These are phyloP conservation scores for Chrysolophus pictus DNA, from an alignment of 2,797 vertebrate genomes.

Conservation along the genomic window DNA sequence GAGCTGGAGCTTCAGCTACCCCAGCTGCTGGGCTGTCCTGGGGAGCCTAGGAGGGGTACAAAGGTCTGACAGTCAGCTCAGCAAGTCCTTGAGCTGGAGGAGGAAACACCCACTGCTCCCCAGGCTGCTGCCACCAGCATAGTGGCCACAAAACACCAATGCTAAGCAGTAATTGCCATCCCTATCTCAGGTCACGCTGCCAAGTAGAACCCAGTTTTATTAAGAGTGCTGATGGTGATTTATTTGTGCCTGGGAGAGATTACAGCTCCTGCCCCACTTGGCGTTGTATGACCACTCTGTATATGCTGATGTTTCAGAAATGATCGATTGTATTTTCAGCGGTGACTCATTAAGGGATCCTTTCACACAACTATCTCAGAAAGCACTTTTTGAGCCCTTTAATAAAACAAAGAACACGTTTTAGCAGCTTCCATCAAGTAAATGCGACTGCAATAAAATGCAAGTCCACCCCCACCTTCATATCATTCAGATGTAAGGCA, in stretches of 20 bases:
- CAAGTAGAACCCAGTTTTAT: not conserved
- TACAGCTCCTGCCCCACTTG: not conserved
- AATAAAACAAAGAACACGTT: not conserved
- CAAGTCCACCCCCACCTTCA: not conserved
- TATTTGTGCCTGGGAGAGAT: not conserved
- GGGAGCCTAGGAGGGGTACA: not conserved
- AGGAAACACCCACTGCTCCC: not conserved
- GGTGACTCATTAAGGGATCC: not conserved
- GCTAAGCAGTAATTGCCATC: not conserved
- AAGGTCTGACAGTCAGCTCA: fast-evolving
- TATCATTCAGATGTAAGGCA: not conserved
- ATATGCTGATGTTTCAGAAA: not conserved
- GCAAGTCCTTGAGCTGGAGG: fast-evolving
- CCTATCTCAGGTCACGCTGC: not conserved
- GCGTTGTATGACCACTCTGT: not conserved
- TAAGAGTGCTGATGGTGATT: not conserved
- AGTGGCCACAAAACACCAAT: fast-evolving
- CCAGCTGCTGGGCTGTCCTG: not conserved
- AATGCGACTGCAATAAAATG: not conserved
- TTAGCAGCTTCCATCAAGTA: not conserved
- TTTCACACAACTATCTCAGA: not conserved
- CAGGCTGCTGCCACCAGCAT: fast-evolving
- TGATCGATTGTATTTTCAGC: not conserved
- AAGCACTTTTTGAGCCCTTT: not conserved
- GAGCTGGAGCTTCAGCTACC: not conserved